Conservation (phyloP, 2,888 invertebrate species). For the Drosophila mettleri region DNA sequence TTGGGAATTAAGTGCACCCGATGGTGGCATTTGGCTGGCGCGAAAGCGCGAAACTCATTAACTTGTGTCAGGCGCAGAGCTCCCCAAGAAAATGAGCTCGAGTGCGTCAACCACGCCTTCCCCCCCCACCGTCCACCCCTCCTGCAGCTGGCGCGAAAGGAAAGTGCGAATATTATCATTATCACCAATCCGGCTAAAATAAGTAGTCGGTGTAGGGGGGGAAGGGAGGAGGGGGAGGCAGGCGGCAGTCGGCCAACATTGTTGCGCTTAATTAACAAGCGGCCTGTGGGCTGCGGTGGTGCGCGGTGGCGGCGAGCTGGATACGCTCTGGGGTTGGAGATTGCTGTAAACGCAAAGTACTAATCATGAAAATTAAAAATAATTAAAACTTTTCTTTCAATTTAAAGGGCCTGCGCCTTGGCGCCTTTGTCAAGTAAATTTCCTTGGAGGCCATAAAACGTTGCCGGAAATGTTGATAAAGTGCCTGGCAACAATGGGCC, state of each 20-base stretch:
- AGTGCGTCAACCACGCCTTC: too few relatives aligned
- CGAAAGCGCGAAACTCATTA: slow-evolving; percentile 79
- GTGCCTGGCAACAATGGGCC: slow-evolving; percentile 48
- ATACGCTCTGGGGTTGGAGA: slow-evolving; percentile 12
- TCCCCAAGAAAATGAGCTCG: slow-evolving; percentile 27
- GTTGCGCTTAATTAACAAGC: slow-evolving; percentile 83
- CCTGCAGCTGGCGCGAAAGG: slow-evolving; percentile 7
- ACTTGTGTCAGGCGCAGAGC: slow-evolving; percentile 72
- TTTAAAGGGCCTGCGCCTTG: slow-evolving; percentile 45
- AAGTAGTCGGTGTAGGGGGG: slow-evolving; percentile 22
- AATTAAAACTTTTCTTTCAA: slow-evolving; percentile 82
- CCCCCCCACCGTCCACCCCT: slow-evolving; percentile 7
- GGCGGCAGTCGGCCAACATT: slow-evolving; percentile 64
- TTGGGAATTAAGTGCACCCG: slow-evolving; percentile 75
- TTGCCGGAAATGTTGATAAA: slow-evolving; percentile 72
- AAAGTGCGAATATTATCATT: slow-evolving; percentile 83
- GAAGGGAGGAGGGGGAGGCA: too few relatives aligned
- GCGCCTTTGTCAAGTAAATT: slow-evolving; percentile 59
- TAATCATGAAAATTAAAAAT: slow-evolving; percentile 83
- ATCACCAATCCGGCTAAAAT: slow-evolving; percentile 70
- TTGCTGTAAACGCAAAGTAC: slow-evolving; percentile 77
- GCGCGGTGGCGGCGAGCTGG: not conserved
- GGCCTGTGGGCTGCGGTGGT: slow-evolving; percentile 5
- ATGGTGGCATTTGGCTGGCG: slow-evolving; percentile 76
- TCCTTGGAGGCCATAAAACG: slow-evolving; percentile 70